Evolutionary conservation across 2,888 invertebrate genomes (phyloP).

Genomic region (Metalampra italica): DNA sequence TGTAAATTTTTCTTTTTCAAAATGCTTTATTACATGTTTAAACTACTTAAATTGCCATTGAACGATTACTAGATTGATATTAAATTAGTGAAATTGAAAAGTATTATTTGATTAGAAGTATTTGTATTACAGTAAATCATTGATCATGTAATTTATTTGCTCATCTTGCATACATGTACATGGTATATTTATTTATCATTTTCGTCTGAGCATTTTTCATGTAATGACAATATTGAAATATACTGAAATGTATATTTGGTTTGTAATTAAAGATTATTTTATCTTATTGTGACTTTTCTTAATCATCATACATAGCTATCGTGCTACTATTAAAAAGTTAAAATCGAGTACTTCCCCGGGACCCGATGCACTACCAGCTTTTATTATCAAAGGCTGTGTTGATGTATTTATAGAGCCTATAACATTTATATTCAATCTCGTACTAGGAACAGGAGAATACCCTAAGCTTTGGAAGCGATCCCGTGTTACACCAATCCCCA

Average conservation of each 20-base stretch:
- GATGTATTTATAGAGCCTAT: too few relatives aligned
- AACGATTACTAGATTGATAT: not conserved
- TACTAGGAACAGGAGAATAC: too few relatives aligned
- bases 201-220: slow-evolving; percentile 12
- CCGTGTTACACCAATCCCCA: too few relatives aligned
- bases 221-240: slow-evolving; percentile 11
- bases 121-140: too few relatives aligned
- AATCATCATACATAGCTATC: too few relatives aligned
- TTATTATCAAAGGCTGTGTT: too few relatives aligned
- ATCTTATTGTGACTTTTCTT: slow-evolving; percentile 1
- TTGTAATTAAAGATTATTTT: slow-evolving; percentile 22
- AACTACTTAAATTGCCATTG: slow-evolving; percentile 9
- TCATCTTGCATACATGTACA: not conserved
- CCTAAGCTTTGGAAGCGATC: too few relatives aligned
- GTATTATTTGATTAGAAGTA: slow-evolving; percentile 16
- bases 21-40: slow-evolving; percentile 1
- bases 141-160: slow-evolving; percentile 12
- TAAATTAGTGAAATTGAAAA: slow-evolving; percentile 13
- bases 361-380: too few relatives aligned
- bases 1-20: too few relatives aligned
- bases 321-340: too few relatives aligned
- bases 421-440: too few relatives aligned
- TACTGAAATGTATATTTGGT: slow-evolving; percentile 16
- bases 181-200: slow-evolving; percentile 25
- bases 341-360: too few relatives aligned